Evolutionary conservation across 2,888 invertebrate genomes (phyloP).

Genomic region (Glyphotaelius pellucidus): DNA sequence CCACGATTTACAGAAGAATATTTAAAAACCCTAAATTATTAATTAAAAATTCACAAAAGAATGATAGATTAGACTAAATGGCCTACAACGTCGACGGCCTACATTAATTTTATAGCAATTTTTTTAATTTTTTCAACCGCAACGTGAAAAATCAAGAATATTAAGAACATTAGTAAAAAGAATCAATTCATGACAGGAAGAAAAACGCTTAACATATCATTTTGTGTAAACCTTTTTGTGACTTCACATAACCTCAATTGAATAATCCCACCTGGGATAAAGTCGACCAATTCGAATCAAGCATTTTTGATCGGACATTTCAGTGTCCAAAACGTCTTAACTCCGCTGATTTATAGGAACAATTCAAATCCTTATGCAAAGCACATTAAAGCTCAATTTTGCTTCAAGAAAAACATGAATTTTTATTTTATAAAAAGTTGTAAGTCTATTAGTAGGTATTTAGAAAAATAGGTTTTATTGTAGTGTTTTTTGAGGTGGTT

Average conservation of each 20-base stretch:
- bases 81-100: too few relatives aligned
- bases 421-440: neutral
- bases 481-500: too few relatives aligned
- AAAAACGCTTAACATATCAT: neutral
- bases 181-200: neutral
- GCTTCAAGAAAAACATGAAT: neutral
- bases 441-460: neutral
- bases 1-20: too few relatives aligned
- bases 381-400: neutral
- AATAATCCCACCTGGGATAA: slow-evolving; percentile 2
- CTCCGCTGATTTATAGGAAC: neutral
- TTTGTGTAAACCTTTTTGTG: neutral
- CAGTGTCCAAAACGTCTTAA: neutral
- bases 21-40: too few relatives aligned
- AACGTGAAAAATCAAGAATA: neutral
- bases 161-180: neutral
- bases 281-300: neutral
- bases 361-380: neutral
- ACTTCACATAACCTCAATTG: neutral
- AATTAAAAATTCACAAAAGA: too few relatives aligned
- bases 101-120: too few relatives aligned
- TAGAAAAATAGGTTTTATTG: neutral
- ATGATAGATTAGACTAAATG: too few relatives aligned
- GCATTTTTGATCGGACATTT: slow-evolving; percentile 24
- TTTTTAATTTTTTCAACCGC: too few relatives aligned